Evolutionary conservation across 2,113 vertebrate species (phyloP), one percentile per base, ranked within the genome.

Genomic region (Podarcis raffonei): DNA sequence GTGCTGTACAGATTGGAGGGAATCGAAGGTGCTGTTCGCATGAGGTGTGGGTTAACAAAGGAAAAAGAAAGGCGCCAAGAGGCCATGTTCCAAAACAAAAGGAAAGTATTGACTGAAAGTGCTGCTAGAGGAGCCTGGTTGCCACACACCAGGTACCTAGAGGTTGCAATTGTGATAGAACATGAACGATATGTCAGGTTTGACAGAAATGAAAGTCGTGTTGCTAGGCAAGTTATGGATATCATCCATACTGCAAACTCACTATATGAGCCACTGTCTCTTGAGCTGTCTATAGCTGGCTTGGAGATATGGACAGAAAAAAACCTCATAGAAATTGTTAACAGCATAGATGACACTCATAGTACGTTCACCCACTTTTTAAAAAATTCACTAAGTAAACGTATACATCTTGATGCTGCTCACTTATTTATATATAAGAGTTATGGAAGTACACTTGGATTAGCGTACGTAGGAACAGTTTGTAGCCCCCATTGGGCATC

Each of bases 1-100:
- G 84, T 94, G 6, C 22, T 94, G 6, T 93, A 91, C 78, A 87
- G 68, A 27, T 11, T 92, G 76, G 22, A 48, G 90, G 37, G 92
- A 76, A 83, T 48, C 48, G 3, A 65, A n/a, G 25, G 27, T 72
- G 66, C 39, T 2, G 30, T n/a, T 77, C n/a, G 12, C 0, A 37
- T 30, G 11, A 89, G 16, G 84, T 84, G 71, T 66, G 87, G 57
- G 25, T 9, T 78, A 72, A 75, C 68, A 59, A 20, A 62, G 53
- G 85, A 85, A 89, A 16, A 62, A 9, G 9, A 71, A 72, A 22
- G 48, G 32, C 9, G 37, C 80, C 79, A 68, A 42, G 13, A 25
- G 83, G 37, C 83, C 84, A 94, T 27, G 72, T 91, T 86, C 48
- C n/a, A 75, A 16, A 69, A 68, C 4, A 68, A 39, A 12, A 30